A percentile compares a stretch with the other conserved stretches of the same genome.
These are phyloP conservation scores for Paratrypauchen microcephalus DNA, from an alignment of 2,797 vertebrate species.

Conservation along the genomic window DNA sequence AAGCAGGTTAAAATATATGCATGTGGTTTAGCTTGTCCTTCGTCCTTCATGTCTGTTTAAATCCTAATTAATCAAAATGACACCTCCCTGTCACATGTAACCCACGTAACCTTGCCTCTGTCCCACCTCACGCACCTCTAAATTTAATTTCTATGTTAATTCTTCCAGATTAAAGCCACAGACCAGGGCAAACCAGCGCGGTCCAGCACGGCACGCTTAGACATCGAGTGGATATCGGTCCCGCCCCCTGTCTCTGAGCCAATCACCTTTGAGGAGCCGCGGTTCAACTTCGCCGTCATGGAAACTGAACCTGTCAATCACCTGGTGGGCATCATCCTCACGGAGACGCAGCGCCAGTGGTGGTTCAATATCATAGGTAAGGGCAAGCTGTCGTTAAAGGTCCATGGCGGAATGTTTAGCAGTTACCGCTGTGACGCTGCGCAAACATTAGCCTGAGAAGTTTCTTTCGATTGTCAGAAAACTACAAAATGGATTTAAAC, in stretches of 20 bases:
- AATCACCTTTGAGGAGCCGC: conserved; percentile 86
- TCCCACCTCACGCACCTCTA: neutral
- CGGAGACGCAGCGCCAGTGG: conserved; percentile 81
- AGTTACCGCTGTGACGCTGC: too few relatives aligned
- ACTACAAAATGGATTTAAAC: too few relatives aligned
- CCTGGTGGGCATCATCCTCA: conserved; percentile 94
- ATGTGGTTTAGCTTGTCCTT: neutral
- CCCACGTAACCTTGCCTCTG: too few relatives aligned
- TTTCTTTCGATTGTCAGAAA: too few relatives aligned
- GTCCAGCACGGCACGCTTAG: conserved; percentile 84
- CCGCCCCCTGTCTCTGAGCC: conserved; percentile 76
- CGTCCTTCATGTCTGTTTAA: neutral
- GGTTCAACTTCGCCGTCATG: conserved; percentile 91
- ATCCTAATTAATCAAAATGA: neutral
- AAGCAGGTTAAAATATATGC: neutral
- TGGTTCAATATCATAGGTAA: conserved; percentile 91
- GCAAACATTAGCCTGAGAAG: too few relatives aligned
- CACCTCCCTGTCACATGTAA: neutral
- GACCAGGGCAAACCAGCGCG: conserved; percentile 82
- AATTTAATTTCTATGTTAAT: neutral
- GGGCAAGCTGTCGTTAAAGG: neutral
- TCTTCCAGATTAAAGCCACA: conserved; percentile 85
- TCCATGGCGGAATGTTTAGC: too few relatives aligned
- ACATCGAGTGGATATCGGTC: conserved; percentile 86
- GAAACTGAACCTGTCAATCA: conserved; percentile 92